phyloP scores from a whole-genome alignment of 2,113 vertebrate species.

The Chlamydotis undulata region DNA sequence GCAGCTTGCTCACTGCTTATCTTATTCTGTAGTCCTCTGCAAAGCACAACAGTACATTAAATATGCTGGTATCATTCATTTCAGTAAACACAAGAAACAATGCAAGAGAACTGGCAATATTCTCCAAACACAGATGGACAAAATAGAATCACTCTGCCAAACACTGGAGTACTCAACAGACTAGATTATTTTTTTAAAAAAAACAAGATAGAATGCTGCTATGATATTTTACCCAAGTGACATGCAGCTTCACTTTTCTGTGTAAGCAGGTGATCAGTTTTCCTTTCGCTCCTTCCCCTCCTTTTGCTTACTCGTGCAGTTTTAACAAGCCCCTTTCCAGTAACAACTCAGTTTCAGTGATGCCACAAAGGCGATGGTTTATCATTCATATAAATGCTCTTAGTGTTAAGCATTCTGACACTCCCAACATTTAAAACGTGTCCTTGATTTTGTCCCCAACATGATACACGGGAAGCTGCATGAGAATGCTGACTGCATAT shows the following conservation, averaged over 20 bases:
- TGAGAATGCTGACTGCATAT: not conserved
- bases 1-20: conserved; percentile 23
- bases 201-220: conserved; percentile 27
- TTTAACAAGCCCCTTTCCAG: not conserved
- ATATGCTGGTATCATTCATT: conserved; percentile 43
- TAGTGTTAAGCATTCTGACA: not conserved
- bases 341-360: not conserved
- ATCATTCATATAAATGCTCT: not conserved
- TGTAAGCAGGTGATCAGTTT: not conserved
- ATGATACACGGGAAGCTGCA: not conserved
- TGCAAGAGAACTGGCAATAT: conserved; percentile 55
- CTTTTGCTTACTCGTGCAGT: not conserved
- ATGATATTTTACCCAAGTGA: conserved; percentile 30
- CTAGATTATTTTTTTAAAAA: not conserved
- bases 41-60: conserved; percentile 64
- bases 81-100: conserved; percentile 42
- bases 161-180: conserved; percentile 39
- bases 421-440: not conserved
- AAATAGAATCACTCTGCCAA: conserved; percentile 62
- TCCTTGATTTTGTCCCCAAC: not conserved
- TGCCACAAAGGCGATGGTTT: not conserved
- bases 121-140: conserved; percentile 69
- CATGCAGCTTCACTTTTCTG: not conserved
- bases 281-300: not conserved
- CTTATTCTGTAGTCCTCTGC: conserved; percentile 57